A percentile compares a stretch with the other conserved stretches of the same genome.
These are phyloP conservation scores for Chironomus tentans DNA, from an alignment of 2,888 invertebrate species.

Conservation along the genomic window DNA sequence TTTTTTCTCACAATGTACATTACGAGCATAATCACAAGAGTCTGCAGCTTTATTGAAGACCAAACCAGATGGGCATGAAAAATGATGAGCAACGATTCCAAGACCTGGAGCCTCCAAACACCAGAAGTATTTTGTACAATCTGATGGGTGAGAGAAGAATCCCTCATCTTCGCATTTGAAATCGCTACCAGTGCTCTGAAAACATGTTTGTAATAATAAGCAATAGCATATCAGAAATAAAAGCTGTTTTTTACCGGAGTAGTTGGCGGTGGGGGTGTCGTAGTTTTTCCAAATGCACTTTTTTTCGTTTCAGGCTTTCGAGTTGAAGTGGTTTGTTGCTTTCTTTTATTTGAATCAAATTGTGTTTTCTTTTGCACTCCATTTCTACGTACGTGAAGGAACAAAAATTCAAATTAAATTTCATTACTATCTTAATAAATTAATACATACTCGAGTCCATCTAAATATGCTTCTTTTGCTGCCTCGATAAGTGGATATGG, in stretches of 20 bases:
- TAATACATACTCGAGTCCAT: slow-evolving; percentile 51
- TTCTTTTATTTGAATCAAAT: slow-evolving; percentile 26
- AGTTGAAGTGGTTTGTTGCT: slow-evolving; percentile 20
- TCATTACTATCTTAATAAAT: no score
- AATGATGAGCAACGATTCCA: slow-evolving; percentile 84
- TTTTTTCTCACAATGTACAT: slow-evolving; percentile 69
- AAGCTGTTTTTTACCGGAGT: slow-evolving; percentile 59
- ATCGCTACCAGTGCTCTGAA: slow-evolving; percentile 45
- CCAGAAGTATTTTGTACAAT: slow-evolving; percentile 94
- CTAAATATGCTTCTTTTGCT: slow-evolving; percentile 69
- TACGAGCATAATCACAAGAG: slow-evolving; percentile 85
- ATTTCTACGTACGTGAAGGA: no score
- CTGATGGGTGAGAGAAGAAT: slow-evolving; percentile 82
- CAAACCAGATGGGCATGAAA: slow-evolving; percentile 85
- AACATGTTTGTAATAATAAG: background rate
- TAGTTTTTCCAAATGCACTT: slow-evolving; percentile 37
- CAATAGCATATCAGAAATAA: no score
- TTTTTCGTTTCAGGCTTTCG: slow-evolving; percentile 1
- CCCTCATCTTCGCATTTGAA: slow-evolving; percentile 91
- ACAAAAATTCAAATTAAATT: no score
- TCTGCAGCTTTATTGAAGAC: slow-evolving; percentile 87
- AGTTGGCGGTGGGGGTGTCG: slow-evolving; percentile 59
- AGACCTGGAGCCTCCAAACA: slow-evolving; percentile 82
- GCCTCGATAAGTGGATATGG: slow-evolving; percentile 88
- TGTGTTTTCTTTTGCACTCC: slow-evolving; percentile 28